Conservation (phyloP, 2,888 invertebrate species). For the Chymomyza procnemis region DNA sequence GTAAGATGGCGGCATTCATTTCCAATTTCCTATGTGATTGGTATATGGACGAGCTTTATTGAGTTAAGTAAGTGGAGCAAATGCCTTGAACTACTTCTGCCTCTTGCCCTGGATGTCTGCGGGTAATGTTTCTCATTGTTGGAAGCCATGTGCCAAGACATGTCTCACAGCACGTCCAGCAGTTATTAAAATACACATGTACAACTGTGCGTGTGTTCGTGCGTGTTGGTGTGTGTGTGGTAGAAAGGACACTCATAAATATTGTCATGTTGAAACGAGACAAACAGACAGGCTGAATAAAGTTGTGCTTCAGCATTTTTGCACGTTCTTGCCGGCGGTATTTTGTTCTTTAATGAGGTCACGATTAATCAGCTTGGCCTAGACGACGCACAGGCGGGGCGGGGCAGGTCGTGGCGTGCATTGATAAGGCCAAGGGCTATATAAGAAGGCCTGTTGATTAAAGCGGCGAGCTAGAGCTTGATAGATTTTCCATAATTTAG, state of each 20-base stretch:
- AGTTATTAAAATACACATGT: background rate
- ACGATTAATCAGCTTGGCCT: slow-evolving; percentile 58
- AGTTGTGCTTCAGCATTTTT: slow-evolving; percentile 35
- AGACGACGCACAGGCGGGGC: background rate
- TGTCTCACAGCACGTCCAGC: background rate
- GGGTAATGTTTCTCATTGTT: background rate
- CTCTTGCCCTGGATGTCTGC: slow-evolving; percentile 1
- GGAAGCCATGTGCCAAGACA: background rate
- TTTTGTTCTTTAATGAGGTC: slow-evolving; percentile 63
- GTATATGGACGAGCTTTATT: slow-evolving; percentile 39
- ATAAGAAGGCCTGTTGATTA: background rate
- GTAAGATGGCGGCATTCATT: background rate
- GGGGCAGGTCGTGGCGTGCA: background rate
- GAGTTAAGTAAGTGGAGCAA: slow-evolving; percentile 37
- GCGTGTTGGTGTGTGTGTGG: slow-evolving; percentile 1
- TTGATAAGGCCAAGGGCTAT: slow-evolving; percentile 3
- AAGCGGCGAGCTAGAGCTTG: slow-evolving; percentile 9
- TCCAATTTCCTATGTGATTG: background rate
- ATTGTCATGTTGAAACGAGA: background rate
- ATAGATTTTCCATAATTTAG: slow-evolving; percentile 17
- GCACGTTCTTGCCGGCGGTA: slow-evolving; percentile 52
- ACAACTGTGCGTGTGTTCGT: slow-evolving; percentile 16
- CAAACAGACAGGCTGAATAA: slow-evolving; percentile 2
- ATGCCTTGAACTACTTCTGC: slow-evolving; percentile 55
- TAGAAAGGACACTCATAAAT: background rate